Evolutionary conservation across 2,797 vertebrate species (phyloP), one percentile per base, ranked within the genome.

Genomic region (Acanthurus lineatus): DNA sequence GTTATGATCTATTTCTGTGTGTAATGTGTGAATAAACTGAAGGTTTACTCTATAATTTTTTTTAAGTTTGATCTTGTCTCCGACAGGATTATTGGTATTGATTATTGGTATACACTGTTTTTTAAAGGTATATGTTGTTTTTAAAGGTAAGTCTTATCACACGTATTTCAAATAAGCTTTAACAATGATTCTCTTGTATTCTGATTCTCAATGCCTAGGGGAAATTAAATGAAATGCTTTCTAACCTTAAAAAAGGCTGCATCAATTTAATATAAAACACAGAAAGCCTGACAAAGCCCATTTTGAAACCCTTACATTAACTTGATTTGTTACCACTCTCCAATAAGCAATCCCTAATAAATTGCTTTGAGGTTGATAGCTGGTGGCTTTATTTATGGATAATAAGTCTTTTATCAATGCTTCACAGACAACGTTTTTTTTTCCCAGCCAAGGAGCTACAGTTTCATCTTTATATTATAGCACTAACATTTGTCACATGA

Each of bases 21-120:
- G 6, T 16, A 35, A 44, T 44, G 20, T 70, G 15, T 35, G 38
- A 28, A 52, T 38, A 2, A 51, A 9, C 57, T 40, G 14, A 60
- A 28, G 14, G 9, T 48, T 35, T 32, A 5, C 16, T 54, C n/a
- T 19, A 14, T 7, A 22, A 44, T 19, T 17, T 20, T 17, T 17
- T 71, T 22, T 72, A 17, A 16, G 59, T 20, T 44, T 35, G 6
- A 25, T 35, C 9, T 73, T 64, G 52, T 58, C 20, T 49, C 48
- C 17, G 2, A 57, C 3, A 10, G 28, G n/a, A 25, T 48, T 49
- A 1, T 38, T 44, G 6, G n/a, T 9, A 9, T 35, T 35, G 32
- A 35, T 35, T 6, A 35, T 35, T 35, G 32, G 5, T 35, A 35
- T 35, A 35, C 5, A 6, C 32, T 35, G 32, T 35, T 35, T 35